phyloP scores from a whole-genome alignment of 2,797 vertebrate species.

The Alosa sapidissima region DNA sequence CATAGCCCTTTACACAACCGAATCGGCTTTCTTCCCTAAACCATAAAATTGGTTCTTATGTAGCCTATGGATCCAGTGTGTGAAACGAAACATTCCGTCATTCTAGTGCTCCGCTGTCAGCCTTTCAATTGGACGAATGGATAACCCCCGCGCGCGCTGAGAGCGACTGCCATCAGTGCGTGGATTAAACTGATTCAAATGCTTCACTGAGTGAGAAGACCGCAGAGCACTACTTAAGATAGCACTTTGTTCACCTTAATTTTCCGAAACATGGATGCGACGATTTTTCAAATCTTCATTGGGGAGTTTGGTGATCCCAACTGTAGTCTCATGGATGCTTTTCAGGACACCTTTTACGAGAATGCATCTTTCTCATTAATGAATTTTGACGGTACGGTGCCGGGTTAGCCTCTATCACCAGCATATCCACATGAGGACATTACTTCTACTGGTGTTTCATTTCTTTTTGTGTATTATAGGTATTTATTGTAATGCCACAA shows the following conservation, averaged over 20 bases:
- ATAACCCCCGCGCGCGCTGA: conserved; percentile 26
- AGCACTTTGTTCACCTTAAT: background rate
- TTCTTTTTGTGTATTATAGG: conserved; percentile 62
- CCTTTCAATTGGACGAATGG: conserved; percentile 29
- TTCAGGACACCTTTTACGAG: conserved; percentile 80
- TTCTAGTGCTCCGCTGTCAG: conserved; percentile 12
- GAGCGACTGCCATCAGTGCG: conserved; percentile 22
- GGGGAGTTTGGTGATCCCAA: conserved; percentile 88
- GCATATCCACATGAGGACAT: background rate
- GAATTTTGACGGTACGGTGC: conserved; percentile 79
- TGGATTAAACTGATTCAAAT: conserved; percentile 37
- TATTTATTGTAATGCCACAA: conserved; percentile 90
- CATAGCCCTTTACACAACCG: background rate
- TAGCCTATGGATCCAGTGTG: background rate
- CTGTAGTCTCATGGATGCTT: conserved; percentile 85
- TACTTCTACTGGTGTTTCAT: background rate
- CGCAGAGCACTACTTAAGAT: background rate
- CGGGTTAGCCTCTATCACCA: background rate
- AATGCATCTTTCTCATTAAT: conserved; percentile 77
- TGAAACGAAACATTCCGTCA: background rate
- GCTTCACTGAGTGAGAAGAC: conserved; percentile 26
- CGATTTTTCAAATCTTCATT: conserved; percentile 77
- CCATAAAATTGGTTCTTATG: background rate
- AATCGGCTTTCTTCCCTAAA: background rate
- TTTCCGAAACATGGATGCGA: conserved; percentile 71